These are phyloP conservation scores for Knipowitschia caucasica DNA, from an alignment of 2,797 vertebrate species.

Conservation along the genomic window DNA sequence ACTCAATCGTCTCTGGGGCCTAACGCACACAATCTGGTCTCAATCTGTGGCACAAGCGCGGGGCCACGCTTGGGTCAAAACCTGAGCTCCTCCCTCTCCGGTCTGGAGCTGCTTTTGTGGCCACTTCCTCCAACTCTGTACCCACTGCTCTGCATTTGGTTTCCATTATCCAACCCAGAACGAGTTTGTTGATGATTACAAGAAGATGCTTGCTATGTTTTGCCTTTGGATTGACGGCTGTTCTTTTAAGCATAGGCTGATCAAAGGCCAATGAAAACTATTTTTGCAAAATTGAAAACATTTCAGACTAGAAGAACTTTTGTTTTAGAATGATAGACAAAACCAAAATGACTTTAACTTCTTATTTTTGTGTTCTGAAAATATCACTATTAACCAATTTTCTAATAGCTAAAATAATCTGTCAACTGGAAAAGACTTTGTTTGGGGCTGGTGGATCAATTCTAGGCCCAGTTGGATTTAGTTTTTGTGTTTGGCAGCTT, in stretches of 20 bases:
- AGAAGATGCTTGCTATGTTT: conserved; percentile 51
- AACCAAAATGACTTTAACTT: not conserved
- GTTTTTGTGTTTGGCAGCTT: conserved; percentile 29
- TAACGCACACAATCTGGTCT: conserved; percentile 63
- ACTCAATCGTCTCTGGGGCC: conserved; percentile 44
- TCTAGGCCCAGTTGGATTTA: conserved; percentile 43
- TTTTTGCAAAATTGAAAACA: not conserved
- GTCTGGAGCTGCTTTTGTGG: conserved; percentile 19
- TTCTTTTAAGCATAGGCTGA: conserved; percentile 33
- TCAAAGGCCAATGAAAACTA: conserved; percentile 37
- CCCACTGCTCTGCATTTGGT: conserved; percentile 64
- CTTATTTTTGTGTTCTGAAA: too few relatives aligned
- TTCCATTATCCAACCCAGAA: conserved; percentile 60
- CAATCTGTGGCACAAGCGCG: conserved; percentile 55
- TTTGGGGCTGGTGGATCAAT: conserved; percentile 35
- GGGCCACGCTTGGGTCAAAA: conserved; percentile 70
- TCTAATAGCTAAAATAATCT: conserved; percentile 39
- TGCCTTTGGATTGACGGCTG: conserved; percentile 53
- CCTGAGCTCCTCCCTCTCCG: conserved; percentile 26
- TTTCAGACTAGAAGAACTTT: not conserved
- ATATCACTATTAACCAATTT: too few relatives aligned
- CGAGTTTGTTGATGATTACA: conserved; percentile 70
- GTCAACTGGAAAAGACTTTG: conserved; percentile 22
- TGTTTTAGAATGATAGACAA: too few relatives aligned
- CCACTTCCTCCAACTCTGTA: conserved; percentile 43